Evolutionary conservation across 2,113 vertebrate species (phyloP).

Genomic region (Rhabdornis inornatus): DNA sequence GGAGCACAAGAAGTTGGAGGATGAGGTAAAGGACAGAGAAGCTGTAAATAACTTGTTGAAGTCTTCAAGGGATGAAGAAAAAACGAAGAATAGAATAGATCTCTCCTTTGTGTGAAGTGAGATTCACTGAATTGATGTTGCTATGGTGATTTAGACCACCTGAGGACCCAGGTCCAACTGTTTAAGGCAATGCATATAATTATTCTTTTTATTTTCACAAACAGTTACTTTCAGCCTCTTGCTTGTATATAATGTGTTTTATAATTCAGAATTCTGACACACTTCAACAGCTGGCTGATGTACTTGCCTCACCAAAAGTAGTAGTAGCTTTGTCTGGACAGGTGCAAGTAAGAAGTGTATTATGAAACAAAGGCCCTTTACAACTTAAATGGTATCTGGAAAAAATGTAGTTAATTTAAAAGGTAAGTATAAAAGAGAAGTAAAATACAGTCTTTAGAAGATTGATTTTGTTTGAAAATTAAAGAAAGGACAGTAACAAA

Average conservation of each 20-base stretch:
- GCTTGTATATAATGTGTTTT: not conserved
- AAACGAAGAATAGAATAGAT: not conserved
- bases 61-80: not conserved
- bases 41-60: not conserved
- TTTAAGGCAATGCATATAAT: slow-evolving; percentile 27
- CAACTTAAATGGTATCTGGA: not conserved
- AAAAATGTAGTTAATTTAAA: not conserved
- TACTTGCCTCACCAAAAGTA: not conserved
- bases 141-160: slow-evolving; percentile 44
- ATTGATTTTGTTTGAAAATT: not conserved
- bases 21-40: not conserved
- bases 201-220: slow-evolving; percentile 46
- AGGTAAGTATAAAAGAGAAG: not conserved
- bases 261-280: not conserved
- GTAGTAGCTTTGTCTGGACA: not conserved
- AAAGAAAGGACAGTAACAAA: not conserved
- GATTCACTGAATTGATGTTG: not conserved
- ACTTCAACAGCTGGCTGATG: not conserved
- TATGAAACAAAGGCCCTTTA: slow-evolving; percentile 27
- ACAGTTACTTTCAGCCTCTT: slow-evolving; percentile 3
- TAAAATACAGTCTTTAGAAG: not conserved
- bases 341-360: not conserved
- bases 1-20: not conserved
- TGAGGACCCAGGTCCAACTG: slow-evolving; percentile 25
- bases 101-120: not conserved